These are phyloP conservation scores for Potamilus streckersoni DNA, from an alignment of 1,140 invertebrate species.

Conservation along the genomic window DNA sequence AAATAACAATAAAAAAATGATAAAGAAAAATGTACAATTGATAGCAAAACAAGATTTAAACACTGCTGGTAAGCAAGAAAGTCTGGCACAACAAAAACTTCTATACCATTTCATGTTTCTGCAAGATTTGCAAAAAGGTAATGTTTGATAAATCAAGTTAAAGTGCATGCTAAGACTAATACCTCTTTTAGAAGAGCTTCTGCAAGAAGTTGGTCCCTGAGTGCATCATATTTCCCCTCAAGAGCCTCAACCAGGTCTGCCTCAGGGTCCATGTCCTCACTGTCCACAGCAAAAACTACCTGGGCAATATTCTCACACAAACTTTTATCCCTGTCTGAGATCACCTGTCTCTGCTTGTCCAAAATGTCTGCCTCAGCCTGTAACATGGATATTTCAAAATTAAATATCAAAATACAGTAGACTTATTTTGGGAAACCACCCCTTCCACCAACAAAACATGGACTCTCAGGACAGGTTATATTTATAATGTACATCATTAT, in stretches of 20 bases:
- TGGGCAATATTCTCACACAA: slow-evolving; percentile 46
- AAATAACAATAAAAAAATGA: background rate
- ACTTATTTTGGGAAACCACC: no score
- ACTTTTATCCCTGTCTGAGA: slow-evolving; percentile 30
- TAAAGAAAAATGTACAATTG: background rate
- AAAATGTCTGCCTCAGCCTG: slow-evolving; percentile 32
- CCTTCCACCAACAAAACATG: no score
- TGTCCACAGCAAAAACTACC: slow-evolving; percentile 46
- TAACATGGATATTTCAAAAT: background rate
- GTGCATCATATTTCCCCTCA: slow-evolving; percentile 60
- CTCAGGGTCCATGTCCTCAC: slow-evolving; percentile 22
- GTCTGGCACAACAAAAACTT: background rate
- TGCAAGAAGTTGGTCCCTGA: slow-evolving; percentile 56
- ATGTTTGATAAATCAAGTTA: background rate
- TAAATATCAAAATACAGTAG: no score
- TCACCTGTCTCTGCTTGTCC: slow-evolving; percentile 21
- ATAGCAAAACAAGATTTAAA: background rate
- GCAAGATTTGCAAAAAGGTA: background rate
- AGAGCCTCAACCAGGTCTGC: slow-evolving; percentile 46
- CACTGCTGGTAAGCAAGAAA: background rate
- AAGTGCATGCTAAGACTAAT: background rate
- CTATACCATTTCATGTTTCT: background rate
- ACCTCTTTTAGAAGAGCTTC: slow-evolving; percentile 58
- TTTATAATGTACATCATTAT: no score
- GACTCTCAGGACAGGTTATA: no score